These are phyloP conservation scores for Rhinopithecus roxellana DNA, from an alignment of 2,113 vertebrate species.

Conservation along the genomic window DNA sequence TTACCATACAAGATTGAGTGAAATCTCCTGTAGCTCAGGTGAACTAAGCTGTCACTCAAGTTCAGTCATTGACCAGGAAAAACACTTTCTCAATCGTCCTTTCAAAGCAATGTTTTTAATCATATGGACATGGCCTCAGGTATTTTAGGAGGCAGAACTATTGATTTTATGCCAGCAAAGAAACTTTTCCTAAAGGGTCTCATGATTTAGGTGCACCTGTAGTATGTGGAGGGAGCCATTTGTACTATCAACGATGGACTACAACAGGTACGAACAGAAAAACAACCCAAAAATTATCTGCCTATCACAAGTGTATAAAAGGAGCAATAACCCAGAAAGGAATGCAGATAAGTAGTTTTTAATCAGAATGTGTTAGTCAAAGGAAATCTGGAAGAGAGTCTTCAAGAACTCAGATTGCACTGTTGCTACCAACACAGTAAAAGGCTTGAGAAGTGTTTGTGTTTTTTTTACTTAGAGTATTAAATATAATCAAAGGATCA, in stretches of 20 bases:
- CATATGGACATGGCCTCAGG: not conserved
- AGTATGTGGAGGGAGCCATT: not conserved
- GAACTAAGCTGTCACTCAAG: not conserved
- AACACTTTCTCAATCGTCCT: not conserved
- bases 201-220: conserved; percentile 38
- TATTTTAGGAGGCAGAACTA: not conserved
- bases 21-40: not conserved
- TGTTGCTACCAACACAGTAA: conserved; percentile 27
- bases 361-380: conserved; percentile 49
- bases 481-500: conserved; percentile 38
- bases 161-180: not conserved
- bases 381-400: conserved; percentile 31
- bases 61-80: not conserved
- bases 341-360: conserved; percentile 45
- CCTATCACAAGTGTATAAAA: conserved; percentile 32
- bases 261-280: conserved; percentile 63
- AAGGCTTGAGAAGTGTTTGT: conserved; percentile 5
- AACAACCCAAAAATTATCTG: not conserved
- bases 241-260: not conserved
- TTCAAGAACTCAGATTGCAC: not conserved
- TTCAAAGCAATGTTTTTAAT: not conserved
- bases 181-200: conserved; percentile 42
- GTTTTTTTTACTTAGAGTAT: not conserved
- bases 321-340: conserved; percentile 44
- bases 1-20: not conserved